Evolutionary conservation across 2,113 vertebrate genomes (phyloP), one percentile per base, ranked within the genome.

Genomic region (Erythrocercus mccallii): DNA sequence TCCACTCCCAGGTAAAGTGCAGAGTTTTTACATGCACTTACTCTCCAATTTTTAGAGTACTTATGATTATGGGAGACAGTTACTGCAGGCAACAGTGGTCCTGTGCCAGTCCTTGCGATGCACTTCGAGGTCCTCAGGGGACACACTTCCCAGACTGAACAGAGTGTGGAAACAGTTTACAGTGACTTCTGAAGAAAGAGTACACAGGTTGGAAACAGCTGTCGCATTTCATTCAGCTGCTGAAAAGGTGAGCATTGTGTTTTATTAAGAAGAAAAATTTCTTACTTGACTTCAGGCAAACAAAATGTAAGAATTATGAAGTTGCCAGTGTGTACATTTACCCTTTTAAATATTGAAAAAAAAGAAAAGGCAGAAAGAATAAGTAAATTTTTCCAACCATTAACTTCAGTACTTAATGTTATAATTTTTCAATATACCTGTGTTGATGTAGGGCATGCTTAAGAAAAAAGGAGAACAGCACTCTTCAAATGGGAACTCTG

Each of bases 121-220:
- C 53, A 99, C 99, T 42, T 99, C 99, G 1, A 98, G 99, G 44
- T 99, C 99, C 10, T 99, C 99, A 0, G 99, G 99, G 28, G 99
- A 99, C 94, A 99, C 99, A 0, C 98, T 99, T 91, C 99, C 99
- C 25, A 98, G 99, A 19, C 98, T 99, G 92, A 99, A 99, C 97
- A 98, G 99, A 81, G 98, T 99, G 31, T 99, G 99, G 99, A 99
- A 99, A 81, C 99, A 99, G 96, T 99, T 99, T 94, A 99, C 98
- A 37, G 96, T 99, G 95, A 99, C 99, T 16, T 98, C 98, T 4
- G 99, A 99, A 71, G 99, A 99, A 97, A 97, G 99, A 54, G 98
- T 99, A 12, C 98, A 99, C 42, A 96, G 99, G 15, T 94, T 99
- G 96, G 99, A 99, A 96, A 99, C 99, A 68, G 99, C 99, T 74